Evolutionary conservation across 2,888 invertebrate genomes (phyloP), one percentile per base, ranked within the genome.

Genomic region (Eristalis intricaria): DNA sequence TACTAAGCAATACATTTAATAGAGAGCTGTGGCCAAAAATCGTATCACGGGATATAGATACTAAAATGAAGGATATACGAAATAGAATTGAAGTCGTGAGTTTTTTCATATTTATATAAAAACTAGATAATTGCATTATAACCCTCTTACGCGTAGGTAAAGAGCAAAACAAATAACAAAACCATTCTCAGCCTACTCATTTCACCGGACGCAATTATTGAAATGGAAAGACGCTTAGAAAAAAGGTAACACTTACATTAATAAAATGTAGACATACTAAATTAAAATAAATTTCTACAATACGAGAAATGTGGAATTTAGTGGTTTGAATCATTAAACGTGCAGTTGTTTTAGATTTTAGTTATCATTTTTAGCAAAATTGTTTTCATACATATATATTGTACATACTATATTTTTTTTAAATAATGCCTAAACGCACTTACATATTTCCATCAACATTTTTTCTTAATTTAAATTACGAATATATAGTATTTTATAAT

Each of bases 181-280:
- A 98, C 97, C 1, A 94, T 98, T 91, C 94, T 99, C 77, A 97
- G 98, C 32, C 96, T 98, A 95, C 98, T 98, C 29, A 95, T 96
- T 90, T 96, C 96, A 23, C 94, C 96, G 50, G 95, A 96, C 89
- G 94, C 94, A 84, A 95, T 97, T 85, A 95, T 95, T 90, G 94
- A 95, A 78, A 95, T 95, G 13, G 95, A 95, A 91, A 90, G 93
- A 83, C 91, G 91, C 70, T 92, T 94, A 43, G 93, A 93, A 68
- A 91, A 92, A 50, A 93, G 93, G 94, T 94, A 91, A 91, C 32
- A 32, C 10, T 32, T 32, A 32, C 1, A 10, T 32, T 8, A 32
- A 32, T 32, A 32, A 32, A 32, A 32, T 32, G 7, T 5, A 32
- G 32, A 4, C 7, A 32, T 10, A 32, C 1, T 32, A 32, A 32